phyloP scores from a whole-genome alignment of 2,797 vertebrate species.

The Phrynocephalus guinanensis region DNA sequence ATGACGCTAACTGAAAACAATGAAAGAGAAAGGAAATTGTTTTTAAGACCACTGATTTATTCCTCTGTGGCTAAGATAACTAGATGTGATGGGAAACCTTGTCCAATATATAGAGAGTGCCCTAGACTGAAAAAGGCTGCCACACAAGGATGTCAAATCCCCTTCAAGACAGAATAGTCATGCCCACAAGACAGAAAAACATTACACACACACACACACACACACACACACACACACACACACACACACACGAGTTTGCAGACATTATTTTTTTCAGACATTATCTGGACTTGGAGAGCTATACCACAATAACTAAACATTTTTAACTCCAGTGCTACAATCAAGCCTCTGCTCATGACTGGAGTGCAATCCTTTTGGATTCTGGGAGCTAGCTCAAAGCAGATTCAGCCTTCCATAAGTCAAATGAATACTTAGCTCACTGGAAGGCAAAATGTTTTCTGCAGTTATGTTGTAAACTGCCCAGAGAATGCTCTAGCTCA shows the following conservation, averaged over 20 bases:
- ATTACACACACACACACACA: background rate
- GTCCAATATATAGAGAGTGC: background rate
- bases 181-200: background rate
- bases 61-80: background rate
- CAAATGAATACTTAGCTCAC: no score
- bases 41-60: constrained; percentile 12
- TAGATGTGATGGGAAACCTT: background rate
- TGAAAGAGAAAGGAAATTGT: background rate
- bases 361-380: no score
- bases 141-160: background rate
- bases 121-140: background rate
- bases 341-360: no score
- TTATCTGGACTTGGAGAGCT: no score
- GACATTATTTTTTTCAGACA: no score
- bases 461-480: no score
- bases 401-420: no score
- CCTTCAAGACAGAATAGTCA: background rate
- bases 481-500: no score
- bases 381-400: no score
- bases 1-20: constrained; percentile 4
- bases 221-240: background rate
- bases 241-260: background rate
- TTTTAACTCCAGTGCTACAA: no score
- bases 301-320: no score
- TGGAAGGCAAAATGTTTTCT: no score